phyloP scores from a whole-genome alignment of 1,140 invertebrate genomes.

The Brachionus calyciflorus region DNA sequence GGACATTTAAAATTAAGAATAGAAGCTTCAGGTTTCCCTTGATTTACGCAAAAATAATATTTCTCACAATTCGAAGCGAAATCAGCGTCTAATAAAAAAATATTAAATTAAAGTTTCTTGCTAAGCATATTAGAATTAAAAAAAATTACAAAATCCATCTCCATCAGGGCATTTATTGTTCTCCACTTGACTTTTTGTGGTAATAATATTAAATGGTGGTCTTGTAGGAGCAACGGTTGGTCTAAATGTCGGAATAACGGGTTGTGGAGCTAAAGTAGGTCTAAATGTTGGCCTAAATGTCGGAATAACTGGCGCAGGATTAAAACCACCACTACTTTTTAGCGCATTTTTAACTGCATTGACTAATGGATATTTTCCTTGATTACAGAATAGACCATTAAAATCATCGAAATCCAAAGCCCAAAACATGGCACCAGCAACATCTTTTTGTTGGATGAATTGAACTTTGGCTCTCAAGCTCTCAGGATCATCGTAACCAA shows the following conservation, averaged over 20 bases:
- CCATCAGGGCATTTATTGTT: neutral
- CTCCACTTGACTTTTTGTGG: no score
- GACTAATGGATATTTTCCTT: conserved; percentile 46
- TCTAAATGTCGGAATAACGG: no score
- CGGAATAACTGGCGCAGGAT: neutral
- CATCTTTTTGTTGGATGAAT: conserved; percentile 61
- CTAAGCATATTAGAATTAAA: neutral
- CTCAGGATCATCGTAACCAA: conserved; percentile 80
- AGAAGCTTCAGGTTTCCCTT: neutral
- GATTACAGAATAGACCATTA: conserved; percentile 23
- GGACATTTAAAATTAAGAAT: neutral
- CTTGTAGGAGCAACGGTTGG: no score
- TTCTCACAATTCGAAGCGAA: neutral
- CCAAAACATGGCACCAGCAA: conserved; percentile 47
- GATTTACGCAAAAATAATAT: conserved; percentile 2
- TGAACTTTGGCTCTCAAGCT: conserved; percentile 60
- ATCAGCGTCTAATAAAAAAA: neutral
- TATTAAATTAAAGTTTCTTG: neutral
- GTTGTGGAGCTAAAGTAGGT: no score
- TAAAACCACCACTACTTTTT: neutral
- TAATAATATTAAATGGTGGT: neutral
- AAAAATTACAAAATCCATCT: conserved; percentile 33
- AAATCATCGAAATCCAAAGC: no score
- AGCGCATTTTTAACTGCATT: conserved; percentile 3
- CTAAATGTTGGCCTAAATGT: neutral